phyloP scores from a whole-genome alignment of 2,797 vertebrate genomes.

The Coccyzus lansbergi region DNA sequence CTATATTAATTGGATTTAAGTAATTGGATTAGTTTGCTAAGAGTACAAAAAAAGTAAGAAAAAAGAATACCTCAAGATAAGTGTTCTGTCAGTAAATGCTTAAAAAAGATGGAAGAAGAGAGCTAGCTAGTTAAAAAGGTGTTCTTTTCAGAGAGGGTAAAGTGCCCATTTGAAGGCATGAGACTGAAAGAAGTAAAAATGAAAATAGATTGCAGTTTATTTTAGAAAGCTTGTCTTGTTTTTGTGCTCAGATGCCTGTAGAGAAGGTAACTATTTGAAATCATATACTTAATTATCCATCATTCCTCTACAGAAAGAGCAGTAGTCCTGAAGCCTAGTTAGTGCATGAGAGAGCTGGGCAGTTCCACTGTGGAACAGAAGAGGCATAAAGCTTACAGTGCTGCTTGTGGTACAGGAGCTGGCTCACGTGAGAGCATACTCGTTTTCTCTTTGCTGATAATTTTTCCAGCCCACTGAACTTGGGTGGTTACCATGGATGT shows the following conservation, averaged over 20 bases:
- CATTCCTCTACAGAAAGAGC: not conserved
- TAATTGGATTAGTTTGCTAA: not conserved
- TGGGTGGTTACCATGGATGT: not conserved
- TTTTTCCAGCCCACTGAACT: not conserved
- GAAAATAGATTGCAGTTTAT: not conserved
- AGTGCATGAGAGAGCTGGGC: fast-evolving
- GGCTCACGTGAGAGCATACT: fast-evolving
- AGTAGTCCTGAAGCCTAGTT: fast-evolving
- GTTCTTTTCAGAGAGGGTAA: not conserved
- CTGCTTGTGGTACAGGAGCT: fast-evolving
- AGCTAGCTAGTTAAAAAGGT: not conserved
- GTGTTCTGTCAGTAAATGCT: not conserved
- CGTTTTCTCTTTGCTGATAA: fast-evolving
- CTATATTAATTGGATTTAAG: not conserved
- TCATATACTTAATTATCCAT: fast-evolving
- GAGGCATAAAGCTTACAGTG: fast-evolving
- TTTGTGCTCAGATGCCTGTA: not conserved
- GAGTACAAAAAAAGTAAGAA: not conserved
- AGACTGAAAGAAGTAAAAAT: not conserved
- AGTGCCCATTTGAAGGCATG: not conserved
- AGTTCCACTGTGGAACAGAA: not conserved
- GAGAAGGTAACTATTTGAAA: not conserved
- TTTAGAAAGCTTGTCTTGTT: not conserved
- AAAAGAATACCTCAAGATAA: not conserved
- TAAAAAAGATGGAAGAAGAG: not conserved